Evolutionary conservation across 2,888 invertebrate species (phyloP).

Genomic region (Sphecodes monilicornis): DNA sequence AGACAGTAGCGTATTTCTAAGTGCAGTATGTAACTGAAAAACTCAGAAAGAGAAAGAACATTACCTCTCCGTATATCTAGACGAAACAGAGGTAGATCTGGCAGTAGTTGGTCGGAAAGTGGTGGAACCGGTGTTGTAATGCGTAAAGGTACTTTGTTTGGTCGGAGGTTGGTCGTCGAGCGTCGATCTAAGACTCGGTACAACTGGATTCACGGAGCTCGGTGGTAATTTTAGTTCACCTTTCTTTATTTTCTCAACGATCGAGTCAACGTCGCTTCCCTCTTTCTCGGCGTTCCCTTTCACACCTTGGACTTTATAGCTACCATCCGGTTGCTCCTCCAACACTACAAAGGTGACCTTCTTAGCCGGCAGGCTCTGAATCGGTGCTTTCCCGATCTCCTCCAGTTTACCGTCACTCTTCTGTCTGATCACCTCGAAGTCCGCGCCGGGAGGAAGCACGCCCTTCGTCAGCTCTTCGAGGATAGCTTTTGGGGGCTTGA

Average conservation of each 20-base stretch:
- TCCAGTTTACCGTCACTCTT: constrained; percentile 90
- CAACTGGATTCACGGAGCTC: constrained; percentile 79
- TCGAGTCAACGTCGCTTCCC: constrained; percentile 91
- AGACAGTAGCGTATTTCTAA: too few species aligned
- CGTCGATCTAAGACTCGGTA: constrained; percentile 54
- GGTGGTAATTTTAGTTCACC: constrained; percentile 93
- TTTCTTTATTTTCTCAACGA: constrained; percentile 91
- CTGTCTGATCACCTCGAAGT: constrained; percentile 93
- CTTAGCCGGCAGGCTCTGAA: constrained; percentile 88
- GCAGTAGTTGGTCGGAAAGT: constrained; percentile 74
- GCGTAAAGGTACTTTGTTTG: constrained; percentile 15
- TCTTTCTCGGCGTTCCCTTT: constrained; percentile 88
- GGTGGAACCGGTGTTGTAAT: constrained; percentile 48
- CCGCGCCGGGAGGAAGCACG: constrained; percentile 91
- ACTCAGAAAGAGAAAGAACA: not conserved
- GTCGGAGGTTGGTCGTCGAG: constrained; percentile 41
- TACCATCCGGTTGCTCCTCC: constrained; percentile 94
- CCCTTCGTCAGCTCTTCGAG: constrained; percentile 93
- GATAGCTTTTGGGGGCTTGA: constrained; percentile 88
- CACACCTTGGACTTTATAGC: constrained; percentile 92
- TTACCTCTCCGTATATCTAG: constrained; percentile 64
- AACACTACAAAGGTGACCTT: constrained; percentile 94
- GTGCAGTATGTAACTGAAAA: too few species aligned
- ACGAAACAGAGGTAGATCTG: constrained; percentile 65
- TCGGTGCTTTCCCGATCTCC: constrained; percentile 88